Evolutionary conservation across 2,888 invertebrate species (phyloP).

Genomic region (Hyalella azteca): DNA sequence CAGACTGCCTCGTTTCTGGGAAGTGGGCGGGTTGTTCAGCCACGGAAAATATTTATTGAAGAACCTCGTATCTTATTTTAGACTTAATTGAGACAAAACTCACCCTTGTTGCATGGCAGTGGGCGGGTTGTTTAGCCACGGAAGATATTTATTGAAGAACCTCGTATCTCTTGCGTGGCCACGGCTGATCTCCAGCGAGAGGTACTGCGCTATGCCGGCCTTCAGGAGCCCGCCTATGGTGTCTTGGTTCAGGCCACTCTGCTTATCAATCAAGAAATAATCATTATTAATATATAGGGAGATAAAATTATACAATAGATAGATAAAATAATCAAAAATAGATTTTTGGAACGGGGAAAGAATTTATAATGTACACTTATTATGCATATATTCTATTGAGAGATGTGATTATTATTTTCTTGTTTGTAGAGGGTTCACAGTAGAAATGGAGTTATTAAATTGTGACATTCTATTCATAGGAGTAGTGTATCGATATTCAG

Average conservation of each 20-base stretch:
- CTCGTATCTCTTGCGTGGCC: slow-evolving; percentile 84
- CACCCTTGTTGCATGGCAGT: slow-evolving; percentile 83
- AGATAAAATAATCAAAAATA: too few relatives aligned
- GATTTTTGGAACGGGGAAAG: too few relatives aligned
- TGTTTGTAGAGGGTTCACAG: too few relatives aligned
- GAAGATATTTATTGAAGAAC: slow-evolving; percentile 80
- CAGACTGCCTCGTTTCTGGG: slow-evolving; percentile 83
- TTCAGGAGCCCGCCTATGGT: slow-evolving; percentile 95
- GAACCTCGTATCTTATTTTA: slow-evolving; percentile 75
- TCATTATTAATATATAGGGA: too few relatives aligned
- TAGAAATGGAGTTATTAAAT: too few relatives aligned
- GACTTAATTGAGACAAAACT: neutral
- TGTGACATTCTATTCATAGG: too few relatives aligned
- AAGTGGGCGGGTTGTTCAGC: slow-evolving; percentile 82
- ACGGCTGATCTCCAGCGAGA: slow-evolving; percentile 91
- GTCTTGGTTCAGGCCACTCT: slow-evolving; percentile 83
- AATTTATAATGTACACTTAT: too few relatives aligned
- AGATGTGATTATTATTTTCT: too few relatives aligned
- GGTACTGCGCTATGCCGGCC: slow-evolving; percentile 68
- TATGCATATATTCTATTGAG: too few relatives aligned
- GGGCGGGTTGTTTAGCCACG: slow-evolving; percentile 87
- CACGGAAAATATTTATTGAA: slow-evolving; percentile 85
- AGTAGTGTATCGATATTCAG: too few relatives aligned
- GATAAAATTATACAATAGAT: too few relatives aligned
- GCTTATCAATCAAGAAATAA: too few relatives aligned